Conservation (phyloP, 2,888 invertebrate species). For the Drosophila tripunctata region DNA sequence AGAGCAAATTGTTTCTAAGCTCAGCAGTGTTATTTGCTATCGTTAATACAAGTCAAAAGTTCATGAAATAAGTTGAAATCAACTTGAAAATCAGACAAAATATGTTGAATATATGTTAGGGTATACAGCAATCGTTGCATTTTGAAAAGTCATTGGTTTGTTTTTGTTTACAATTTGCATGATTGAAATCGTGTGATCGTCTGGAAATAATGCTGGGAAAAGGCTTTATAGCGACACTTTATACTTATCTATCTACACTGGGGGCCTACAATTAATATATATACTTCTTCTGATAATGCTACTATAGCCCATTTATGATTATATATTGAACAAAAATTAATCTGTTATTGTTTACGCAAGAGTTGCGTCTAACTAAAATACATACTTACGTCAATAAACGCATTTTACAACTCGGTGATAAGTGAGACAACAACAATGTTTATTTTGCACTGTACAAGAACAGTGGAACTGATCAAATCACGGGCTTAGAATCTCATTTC, state of each 20-base stretch:
- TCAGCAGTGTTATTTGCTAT: neutral
- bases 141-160: neutral
- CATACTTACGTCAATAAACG: constrained; percentile 75
- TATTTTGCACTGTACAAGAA: neutral
- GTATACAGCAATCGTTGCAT: neutral
- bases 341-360: constrained; percentile 68
- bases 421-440: constrained; percentile 22
- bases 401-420: constrained; percentile 58
- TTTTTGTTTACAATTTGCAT: constrained; percentile 45
- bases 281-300: constrained; percentile 59
- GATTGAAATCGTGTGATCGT: constrained; percentile 29
- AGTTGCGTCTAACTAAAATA: constrained; percentile 55
- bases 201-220: constrained; percentile 13
- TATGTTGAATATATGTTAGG: neutral
- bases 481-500: neutral
- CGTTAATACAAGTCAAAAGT: neutral
- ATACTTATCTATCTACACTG: constrained; percentile 38
- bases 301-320: constrained; percentile 46
- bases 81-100: neutral
- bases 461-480: neutral
- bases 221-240: neutral
- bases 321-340: constrained; percentile 47
- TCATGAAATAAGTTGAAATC: neutral
- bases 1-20: neutral
- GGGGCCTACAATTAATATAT: constrained; percentile 42